Conservation (phyloP, 2,113 vertebrate species). For the Odontophorus gujanensis region DNA sequence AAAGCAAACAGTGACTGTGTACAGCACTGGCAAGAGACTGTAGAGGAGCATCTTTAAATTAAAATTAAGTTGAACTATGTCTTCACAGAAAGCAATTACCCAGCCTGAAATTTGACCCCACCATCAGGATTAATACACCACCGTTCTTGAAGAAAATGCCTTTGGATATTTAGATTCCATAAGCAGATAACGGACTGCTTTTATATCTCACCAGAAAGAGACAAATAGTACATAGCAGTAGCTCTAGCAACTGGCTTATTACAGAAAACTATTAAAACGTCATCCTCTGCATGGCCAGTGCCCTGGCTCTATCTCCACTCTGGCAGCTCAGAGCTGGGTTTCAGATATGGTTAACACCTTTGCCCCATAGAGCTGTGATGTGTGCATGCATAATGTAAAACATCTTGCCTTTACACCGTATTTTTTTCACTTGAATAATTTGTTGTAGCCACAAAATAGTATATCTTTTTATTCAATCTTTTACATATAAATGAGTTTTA, state of each 20-base stretch:
- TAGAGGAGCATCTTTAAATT: conserved; percentile 36
- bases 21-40: not conserved
- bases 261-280: conserved; percentile 39
- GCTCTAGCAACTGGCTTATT: conserved; percentile 37
- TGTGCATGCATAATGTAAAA: conserved; percentile 11
- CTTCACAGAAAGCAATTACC: conserved; percentile 59
- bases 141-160: conserved; percentile 7
- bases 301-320: conserved; percentile 15
- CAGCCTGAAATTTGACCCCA: conserved; percentile 34
- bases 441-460: conserved; percentile 4
- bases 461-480: conserved; percentile 59
- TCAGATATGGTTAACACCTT: conserved; percentile 33
- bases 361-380: not conserved
- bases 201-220: conserved; percentile 30
- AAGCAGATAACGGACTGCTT: conserved; percentile 27
- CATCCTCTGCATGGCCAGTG: not conserved
- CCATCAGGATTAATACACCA: not conserved
- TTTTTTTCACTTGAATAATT: conserved; percentile 20
- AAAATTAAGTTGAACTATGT: conserved; percentile 41
- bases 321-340: not conserved
- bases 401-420: not conserved
- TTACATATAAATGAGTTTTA: conserved; percentile 72
- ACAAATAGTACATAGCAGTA: conserved; percentile 17
- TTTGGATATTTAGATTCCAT: conserved; percentile 65
- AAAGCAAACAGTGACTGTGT: not conserved